Conservation (phyloP, 2,113 vertebrate species). For the Rafetus swinhoei region DNA sequence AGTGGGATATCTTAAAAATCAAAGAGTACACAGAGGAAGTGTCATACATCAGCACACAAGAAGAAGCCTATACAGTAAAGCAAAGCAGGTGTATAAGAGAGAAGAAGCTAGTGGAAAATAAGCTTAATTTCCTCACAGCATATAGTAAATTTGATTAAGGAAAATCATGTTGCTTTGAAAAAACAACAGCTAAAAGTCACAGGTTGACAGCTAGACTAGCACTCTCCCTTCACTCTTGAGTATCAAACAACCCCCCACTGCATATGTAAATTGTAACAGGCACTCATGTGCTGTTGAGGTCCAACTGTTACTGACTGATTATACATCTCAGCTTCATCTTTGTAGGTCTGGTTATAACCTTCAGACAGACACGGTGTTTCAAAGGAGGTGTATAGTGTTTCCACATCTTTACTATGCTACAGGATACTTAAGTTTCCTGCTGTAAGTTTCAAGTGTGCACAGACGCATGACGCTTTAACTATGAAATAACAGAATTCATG, state of each 20-base stretch:
- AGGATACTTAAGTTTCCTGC: neutral
- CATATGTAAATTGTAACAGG: neutral
- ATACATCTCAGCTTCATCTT: neutral
- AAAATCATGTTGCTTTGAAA: neutral
- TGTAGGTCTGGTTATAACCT: neutral
- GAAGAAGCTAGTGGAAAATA: neutral
- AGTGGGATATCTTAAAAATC: neutral
- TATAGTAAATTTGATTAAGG: rapidly evolving
- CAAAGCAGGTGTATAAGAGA: neutral
- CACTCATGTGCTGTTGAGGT: neutral
- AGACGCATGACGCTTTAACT: neutral
- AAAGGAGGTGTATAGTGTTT: rapidly evolving
- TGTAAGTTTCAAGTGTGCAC: neutral
- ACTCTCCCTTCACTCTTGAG: neutral
- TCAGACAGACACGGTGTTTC: neutral
- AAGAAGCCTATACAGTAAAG: neutral
- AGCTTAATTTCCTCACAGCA: neutral
- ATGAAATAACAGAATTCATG: neutral
- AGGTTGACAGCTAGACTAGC: rapidly evolving
- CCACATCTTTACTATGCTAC: neutral
- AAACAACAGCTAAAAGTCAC: neutral
- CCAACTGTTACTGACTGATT: neutral
- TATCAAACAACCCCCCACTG: rapidly evolving
- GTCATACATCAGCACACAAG: neutral
- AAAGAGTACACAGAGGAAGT: neutral